Evolutionary conservation across 2,888 invertebrate genomes (phyloP).

Genomic region (Quadroppia sp.): DNA sequence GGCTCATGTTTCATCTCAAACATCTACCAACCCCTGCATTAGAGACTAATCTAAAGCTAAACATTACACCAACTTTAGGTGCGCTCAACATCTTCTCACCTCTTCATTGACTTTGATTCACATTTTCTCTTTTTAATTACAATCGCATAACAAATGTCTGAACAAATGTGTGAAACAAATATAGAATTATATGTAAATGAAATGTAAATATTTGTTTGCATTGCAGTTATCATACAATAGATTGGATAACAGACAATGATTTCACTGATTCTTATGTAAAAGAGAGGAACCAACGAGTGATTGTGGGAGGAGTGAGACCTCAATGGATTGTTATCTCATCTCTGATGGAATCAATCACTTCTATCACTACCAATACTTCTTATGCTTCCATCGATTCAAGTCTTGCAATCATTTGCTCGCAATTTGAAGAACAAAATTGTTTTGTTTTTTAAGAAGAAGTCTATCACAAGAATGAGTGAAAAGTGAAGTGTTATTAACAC

Average conservation of each 20-base stretch:
- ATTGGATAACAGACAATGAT: not conserved
- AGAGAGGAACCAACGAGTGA: conserved; percentile 17
- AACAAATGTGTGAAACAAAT: not conserved
- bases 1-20: conserved; percentile 31
- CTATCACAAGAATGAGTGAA: not conserved
- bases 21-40: conserved; percentile 7
- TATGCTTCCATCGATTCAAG: not conserved
- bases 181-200: not conserved
- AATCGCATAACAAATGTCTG: not conserved
- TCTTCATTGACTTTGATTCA: not conserved
- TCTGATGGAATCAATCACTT: conserved; percentile 21
- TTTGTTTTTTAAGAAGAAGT: conserved; percentile 25
- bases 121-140: not conserved
- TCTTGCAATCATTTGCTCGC: not conserved
- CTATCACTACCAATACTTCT: not conserved
- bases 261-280: not conserved
- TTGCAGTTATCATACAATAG: not conserved
- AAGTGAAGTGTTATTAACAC: conserved; percentile 25
- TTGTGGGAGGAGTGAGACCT: conserved; percentile 12
- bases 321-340: conserved; percentile 18
- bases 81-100: not conserved
- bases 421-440: conserved; percentile 4
- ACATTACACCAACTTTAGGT: conserved; percentile 3
- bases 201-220: not conserved
- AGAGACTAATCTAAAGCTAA: conserved; percentile 5